Conservation (phyloP, 1,140 invertebrate species). For the Yoshiicerus persimilis region DNA sequence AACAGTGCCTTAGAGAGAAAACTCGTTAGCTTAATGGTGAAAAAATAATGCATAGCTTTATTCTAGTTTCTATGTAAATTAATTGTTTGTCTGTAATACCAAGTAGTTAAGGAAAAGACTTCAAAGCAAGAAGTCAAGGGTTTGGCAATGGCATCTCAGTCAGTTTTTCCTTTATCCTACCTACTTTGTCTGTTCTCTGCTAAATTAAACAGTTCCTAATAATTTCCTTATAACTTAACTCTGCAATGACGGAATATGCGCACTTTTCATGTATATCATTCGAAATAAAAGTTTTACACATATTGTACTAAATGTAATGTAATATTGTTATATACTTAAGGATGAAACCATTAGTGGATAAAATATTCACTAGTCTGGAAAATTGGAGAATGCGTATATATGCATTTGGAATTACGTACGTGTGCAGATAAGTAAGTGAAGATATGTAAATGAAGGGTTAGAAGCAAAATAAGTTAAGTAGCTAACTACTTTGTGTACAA, state of each 20-base stretch:
- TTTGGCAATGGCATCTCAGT: neutral
- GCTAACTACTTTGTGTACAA: neutral
- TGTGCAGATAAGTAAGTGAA: neutral
- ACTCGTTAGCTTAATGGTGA: constrained; percentile 4
- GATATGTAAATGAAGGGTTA: neutral
- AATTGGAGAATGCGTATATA: neutral
- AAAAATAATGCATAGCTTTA: constrained; percentile 15
- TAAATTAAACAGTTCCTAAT: too few species aligned
- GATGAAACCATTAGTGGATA: too few species aligned
- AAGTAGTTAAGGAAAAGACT: neutral
- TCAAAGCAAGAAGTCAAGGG: neutral
- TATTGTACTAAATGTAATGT: too few species aligned
- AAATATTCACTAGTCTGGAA: neutral
- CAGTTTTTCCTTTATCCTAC: neutral
- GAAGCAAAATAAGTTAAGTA: neutral
- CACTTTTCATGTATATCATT: too few species aligned
- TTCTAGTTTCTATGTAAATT: constrained; percentile 11
- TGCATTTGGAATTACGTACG: neutral
- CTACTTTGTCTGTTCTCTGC: too few species aligned
- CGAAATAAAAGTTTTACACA: too few species aligned
- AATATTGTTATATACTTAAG: too few species aligned
- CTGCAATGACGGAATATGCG: too few species aligned
- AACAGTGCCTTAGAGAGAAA: neutral
- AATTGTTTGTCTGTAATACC: neutral
- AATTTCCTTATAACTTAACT: too few species aligned